Percentiles rank a stretch among this genome's conserved stretches.
Evolutionary conservation across 2,113 vertebrate genomes (phyloP).

Genomic region (Emydura subglobosa): DNA sequence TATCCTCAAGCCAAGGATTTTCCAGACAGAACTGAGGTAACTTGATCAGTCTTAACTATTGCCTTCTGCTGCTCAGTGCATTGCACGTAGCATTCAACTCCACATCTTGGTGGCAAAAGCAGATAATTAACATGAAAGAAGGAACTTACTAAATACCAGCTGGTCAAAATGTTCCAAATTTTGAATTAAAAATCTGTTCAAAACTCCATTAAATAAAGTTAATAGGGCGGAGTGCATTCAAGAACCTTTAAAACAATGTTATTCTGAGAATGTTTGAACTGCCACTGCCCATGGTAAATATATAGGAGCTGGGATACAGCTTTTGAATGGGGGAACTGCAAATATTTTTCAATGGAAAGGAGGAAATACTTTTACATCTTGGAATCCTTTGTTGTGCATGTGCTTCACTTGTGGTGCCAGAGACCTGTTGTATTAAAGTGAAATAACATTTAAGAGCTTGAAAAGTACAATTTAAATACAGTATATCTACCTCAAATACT

Average conservation of each 20-base stretch:
- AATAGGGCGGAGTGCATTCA: neutral
- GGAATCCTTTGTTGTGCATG: neutral
- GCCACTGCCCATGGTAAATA: neutral
- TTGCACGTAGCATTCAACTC: neutral
- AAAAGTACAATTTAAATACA: neutral
- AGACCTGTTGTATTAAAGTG: neutral
- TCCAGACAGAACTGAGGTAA: neutral
- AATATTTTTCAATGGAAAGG: neutral
- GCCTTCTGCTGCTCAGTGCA: neutral
- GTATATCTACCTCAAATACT: neutral
- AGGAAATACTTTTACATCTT: neutral
- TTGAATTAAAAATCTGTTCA: neutral
- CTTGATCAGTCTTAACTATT: neutral
- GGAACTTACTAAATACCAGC: neutral
- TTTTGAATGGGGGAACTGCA: neutral
- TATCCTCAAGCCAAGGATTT: neutral
- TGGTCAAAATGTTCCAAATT: neutral
- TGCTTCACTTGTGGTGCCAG: neutral
- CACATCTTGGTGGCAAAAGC: rapidly evolving
- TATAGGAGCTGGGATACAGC: neutral
- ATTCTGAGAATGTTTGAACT: neutral
- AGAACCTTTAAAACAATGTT: neutral
- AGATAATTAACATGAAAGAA: neutral
- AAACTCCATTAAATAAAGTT: neutral
- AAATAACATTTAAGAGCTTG: neutral